Conservation (phyloP, 1,140 invertebrate genomes). For the Bombus pyrosoma region DNA sequence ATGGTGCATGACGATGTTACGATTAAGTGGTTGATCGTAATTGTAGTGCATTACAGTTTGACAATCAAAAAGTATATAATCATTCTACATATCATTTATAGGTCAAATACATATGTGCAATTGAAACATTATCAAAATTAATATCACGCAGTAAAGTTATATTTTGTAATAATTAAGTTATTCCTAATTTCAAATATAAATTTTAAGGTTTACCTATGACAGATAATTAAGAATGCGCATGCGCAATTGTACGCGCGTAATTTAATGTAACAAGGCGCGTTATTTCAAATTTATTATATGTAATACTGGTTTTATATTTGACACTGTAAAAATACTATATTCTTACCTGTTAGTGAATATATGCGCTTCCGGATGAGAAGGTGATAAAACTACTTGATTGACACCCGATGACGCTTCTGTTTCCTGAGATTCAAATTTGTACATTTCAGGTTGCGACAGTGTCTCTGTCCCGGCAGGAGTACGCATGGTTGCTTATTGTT, state of each 20-base stretch:
- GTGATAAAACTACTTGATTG: constrained; percentile 71
- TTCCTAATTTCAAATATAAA: background rate
- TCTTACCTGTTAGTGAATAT: constrained; percentile 78
- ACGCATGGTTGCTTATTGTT: constrained; percentile 65
- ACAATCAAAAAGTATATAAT: background rate
- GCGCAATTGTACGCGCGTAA: constrained; percentile 20
- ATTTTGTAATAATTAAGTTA: background rate
- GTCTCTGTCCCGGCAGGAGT: constrained; percentile 74
- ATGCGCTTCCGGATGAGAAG: constrained; percentile 74
- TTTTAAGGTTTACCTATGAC: too few relatives aligned
- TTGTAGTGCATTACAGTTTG: background rate
- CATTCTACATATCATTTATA: background rate
- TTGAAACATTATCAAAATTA: background rate
- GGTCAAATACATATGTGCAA: background rate
- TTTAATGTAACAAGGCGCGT: constrained; percentile 1
- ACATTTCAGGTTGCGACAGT: constrained; percentile 70
- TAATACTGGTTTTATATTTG: constrained; percentile 35
- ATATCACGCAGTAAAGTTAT: background rate
- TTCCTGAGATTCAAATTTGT: constrained; percentile 68
- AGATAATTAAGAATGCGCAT: background rate
- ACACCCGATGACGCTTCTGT: constrained; percentile 64
- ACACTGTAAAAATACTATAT: background rate
- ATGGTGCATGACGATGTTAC: constrained; percentile 13
- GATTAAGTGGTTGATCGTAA: constrained; percentile 10
- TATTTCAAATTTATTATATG: constrained; percentile 18